Conservation (phyloP, 1,140 invertebrate genomes). For the honey bee (Apis mellifera) region Amel_HAv3.1 CM009943.2:6113001-6113500, state of each 20-base stretch:
- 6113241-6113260: too few relatives aligned
- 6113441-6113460: constrained; percentile 39
- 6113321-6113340: too few relatives aligned
- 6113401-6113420: too few relatives aligned
- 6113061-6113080: background rate
- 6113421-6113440: constrained; percentile 6
- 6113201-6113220: background rate
- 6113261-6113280: too few relatives aligned
- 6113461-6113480: background rate
- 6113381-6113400: background rate
- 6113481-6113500: constrained; percentile 45
- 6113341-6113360: too few relatives aligned
- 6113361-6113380: too few relatives aligned
- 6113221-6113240: too few relatives aligned
- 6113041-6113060: background rate
- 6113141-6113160: background rate
- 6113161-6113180: too few relatives aligned
- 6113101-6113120: too few relatives aligned
- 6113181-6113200: too few relatives aligned
- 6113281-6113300: too few relatives aligned
- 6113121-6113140: background rate
- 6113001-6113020: constrained; percentile 30
- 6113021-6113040: constrained; percentile 8
- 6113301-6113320: too few relatives aligned
- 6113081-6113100: background rate